These are phyloP conservation scores for Acanthopagrus latus DNA, from an alignment of 2,797 vertebrate genomes.

Conservation along the genomic window DNA sequence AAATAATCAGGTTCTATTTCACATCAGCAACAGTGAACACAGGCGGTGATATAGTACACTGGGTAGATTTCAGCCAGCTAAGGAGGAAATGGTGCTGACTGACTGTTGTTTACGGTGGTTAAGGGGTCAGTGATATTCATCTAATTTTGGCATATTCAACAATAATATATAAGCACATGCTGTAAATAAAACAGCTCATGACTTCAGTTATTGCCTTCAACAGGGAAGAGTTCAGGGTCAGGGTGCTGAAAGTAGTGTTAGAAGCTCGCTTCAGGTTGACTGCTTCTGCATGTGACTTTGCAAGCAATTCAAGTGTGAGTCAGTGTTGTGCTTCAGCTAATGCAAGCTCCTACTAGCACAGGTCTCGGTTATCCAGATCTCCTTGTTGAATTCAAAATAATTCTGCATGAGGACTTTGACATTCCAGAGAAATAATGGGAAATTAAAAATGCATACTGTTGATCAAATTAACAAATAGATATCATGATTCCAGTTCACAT, in stretches of 20 bases:
- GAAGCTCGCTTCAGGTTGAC: neutral
- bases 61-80: neutral
- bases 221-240: neutral
- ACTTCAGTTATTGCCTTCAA: conserved; percentile 7
- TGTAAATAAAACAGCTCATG: conserved; percentile 19
- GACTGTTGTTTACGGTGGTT: conserved; percentile 5
- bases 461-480: conserved; percentile 55
- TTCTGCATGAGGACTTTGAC: neutral
- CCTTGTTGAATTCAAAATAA: neutral
- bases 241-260: neutral
- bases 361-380: neutral
- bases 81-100: conserved; percentile 7
- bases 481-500: conserved; percentile 37
- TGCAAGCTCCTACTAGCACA: conserved; percentile 5
- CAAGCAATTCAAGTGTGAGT: neutral
- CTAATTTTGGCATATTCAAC: conserved; percentile 20
- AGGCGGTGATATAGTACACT: neutral
- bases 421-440: neutral
- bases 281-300: conserved; percentile 5
- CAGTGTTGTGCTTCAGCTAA: neutral
- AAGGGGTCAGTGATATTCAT: conserved; percentile 1
- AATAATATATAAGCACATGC: conserved; percentile 4
- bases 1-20: neutral
- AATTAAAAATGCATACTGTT: conserved; percentile 22
- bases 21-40: neutral